Conservation (phyloP, 1,140 invertebrate species). For the Luehdorfia chinensis region DNA sequence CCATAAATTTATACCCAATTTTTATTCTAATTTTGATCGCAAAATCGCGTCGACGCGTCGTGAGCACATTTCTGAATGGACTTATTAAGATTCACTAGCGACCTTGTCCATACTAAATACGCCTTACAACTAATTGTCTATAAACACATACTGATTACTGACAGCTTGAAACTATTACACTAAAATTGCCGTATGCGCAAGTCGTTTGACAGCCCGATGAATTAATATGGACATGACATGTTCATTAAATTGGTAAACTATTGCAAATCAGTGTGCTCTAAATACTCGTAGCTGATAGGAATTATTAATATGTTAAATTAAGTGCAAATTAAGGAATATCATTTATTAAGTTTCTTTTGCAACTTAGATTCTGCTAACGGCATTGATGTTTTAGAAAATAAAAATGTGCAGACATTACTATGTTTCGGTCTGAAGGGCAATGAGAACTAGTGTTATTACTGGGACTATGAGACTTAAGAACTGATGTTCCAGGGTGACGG, state of each 20-base stretch:
- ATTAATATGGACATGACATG: conserved; percentile 14
- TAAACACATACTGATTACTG: not conserved
- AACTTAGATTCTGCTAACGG: not conserved
- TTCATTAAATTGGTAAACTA: conserved; percentile 14
- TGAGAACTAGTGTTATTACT: no score
- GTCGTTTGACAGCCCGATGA: conserved; percentile 5
- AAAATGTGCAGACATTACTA: no score
- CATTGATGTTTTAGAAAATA: not conserved
- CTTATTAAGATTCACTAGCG: not conserved
- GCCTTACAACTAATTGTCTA: no score
- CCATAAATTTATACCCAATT: no score
- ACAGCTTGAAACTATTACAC: not conserved
- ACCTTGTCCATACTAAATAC: no score
- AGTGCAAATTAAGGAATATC: not conserved
- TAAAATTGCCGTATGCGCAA: not conserved
- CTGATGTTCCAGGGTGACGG: no score
- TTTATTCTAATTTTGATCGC: no score
- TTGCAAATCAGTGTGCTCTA: conserved; percentile 6
- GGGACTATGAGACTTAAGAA: no score
- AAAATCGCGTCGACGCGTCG: not conserved
- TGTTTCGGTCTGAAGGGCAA: no score
- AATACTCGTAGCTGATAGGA: conserved; percentile 8
- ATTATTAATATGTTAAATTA: not conserved
- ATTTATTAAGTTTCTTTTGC: not conserved
- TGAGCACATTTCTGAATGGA: not conserved